These are phyloP conservation scores for Ploceus nigricollis DNA, from an alignment of 2,113 vertebrate species.

Conservation along the genomic window DNA sequence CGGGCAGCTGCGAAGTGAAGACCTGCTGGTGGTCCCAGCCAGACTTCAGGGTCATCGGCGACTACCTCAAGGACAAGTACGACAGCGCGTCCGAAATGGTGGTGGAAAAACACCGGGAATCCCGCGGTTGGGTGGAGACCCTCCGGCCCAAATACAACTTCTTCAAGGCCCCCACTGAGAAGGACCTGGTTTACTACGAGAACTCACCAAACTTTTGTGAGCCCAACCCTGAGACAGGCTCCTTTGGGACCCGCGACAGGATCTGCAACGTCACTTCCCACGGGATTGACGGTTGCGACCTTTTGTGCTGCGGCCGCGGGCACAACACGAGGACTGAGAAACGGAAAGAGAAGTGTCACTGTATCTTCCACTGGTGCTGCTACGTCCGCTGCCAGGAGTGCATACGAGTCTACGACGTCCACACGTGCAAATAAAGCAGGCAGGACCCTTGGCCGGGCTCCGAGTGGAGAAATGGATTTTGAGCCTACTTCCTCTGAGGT, in stretches of 20 bases:
- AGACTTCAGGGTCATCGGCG: conserved; percentile 79
- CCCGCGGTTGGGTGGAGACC: conserved; percentile 83
- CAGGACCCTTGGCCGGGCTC: neutral
- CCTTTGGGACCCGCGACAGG: conserved; percentile 80
- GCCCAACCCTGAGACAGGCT: conserved; percentile 79
- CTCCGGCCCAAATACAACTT: conserved; percentile 80
- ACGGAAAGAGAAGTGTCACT: conserved; percentile 79
- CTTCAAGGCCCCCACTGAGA: conserved; percentile 81
- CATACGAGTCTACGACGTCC: conserved; percentile 78
- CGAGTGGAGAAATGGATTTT: neutral
- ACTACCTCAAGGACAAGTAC: conserved; percentile 85
- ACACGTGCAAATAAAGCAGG: conserved; percentile 79
- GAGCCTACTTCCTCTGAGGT: conserved; percentile 52
- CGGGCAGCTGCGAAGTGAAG: conserved; percentile 83
- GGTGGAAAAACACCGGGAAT: conserved; percentile 82
- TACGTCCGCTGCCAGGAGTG: conserved; percentile 85
- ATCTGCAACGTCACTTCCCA: conserved; percentile 81
- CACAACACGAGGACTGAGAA: conserved; percentile 81
- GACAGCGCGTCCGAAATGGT: conserved; percentile 84
- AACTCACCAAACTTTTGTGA: conserved; percentile 83
- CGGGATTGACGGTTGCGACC: conserved; percentile 81
- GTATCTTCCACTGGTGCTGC: conserved; percentile 85
- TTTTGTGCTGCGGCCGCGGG: conserved; percentile 80
- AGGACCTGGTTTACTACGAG: conserved; percentile 83
- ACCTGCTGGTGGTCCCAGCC: conserved; percentile 86